phyloP scores from a whole-genome alignment of 2,113 vertebrate genomes.

The Pelmatolapia mariae region DNA sequence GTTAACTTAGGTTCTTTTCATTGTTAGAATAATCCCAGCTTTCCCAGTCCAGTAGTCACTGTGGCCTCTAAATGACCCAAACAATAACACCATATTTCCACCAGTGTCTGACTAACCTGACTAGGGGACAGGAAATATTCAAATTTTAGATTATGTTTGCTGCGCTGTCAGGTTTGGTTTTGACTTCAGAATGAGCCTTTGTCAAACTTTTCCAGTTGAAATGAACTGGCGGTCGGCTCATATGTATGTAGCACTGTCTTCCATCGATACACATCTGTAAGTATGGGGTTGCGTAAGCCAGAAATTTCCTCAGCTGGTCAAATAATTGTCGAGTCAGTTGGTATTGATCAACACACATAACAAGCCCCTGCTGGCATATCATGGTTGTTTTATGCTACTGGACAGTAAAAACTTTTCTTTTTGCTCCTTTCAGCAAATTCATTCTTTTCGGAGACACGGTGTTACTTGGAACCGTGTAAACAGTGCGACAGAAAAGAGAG shows the following conservation, averaged over 20 bases:
- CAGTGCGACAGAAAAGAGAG: conserved; percentile 11
- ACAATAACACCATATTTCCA: background rate
- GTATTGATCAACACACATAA: conserved; percentile 37
- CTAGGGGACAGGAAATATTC: background rate
- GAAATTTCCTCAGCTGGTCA: conserved; percentile 21
- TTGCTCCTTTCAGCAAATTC: conserved; percentile 50
- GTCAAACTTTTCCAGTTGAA: background rate
- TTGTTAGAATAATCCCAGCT: background rate
- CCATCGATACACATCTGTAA: background rate
- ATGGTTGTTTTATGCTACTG: conserved; percentile 17
- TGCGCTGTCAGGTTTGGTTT: background rate
- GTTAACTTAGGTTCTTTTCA: background rate
- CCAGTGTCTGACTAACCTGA: background rate
- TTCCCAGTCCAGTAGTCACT: background rate
- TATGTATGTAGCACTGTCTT: background rate
- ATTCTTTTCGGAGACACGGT: conserved; percentile 6
- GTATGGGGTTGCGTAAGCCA: background rate
- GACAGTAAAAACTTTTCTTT: conserved; percentile 33
- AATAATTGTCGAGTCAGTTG: conserved; percentile 26
- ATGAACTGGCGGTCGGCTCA: background rate
- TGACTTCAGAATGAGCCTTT: background rate
- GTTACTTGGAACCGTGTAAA: conserved; percentile 25
- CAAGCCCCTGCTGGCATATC: conserved; percentile 19
- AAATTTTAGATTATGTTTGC: background rate
- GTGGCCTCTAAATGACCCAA: background rate